A percentile compares a stretch with the other conserved stretches of the same genome.
These are phyloP conservation scores for Anomalospiza imberbis DNA, from an alignment of 2,797 vertebrate genomes.

Conservation along the genomic window DNA sequence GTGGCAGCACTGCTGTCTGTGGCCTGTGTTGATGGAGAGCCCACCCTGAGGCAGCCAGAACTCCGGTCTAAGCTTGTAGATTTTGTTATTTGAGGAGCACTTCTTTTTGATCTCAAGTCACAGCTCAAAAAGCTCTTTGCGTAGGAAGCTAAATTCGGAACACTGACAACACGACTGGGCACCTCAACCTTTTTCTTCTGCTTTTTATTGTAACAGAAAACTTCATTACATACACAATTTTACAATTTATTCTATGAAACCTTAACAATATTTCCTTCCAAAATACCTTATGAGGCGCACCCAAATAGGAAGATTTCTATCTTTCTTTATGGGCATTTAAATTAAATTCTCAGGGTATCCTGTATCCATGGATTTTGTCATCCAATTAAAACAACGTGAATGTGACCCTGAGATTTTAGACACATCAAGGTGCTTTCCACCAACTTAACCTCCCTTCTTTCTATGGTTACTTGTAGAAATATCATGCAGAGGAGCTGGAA, in stretches of 20 bases:
- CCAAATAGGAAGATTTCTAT: not conserved
- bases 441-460: not conserved
- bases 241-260: not conserved
- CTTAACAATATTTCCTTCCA: not conserved
- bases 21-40: conserved; percentile 79
- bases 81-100: conserved; percentile 79
- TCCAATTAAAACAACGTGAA: not conserved
- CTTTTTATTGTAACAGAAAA: conserved; percentile 40
- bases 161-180: conserved; percentile 84
- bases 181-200: conserved; percentile 83
- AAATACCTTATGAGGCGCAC: not conserved
- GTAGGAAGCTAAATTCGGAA: conserved; percentile 80
- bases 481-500: not conserved
- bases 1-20: conserved; percentile 70
- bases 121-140: conserved; percentile 83
- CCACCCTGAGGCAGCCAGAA: conserved; percentile 69
- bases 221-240: not conserved
- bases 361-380: not conserved
- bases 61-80: conserved; percentile 81
- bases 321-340: not conserved
- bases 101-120: conserved; percentile 73
- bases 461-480: not conserved
- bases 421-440: not conserved
- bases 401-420: not conserved
- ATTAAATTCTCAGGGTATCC: not conserved